phyloP scores from a whole-genome alignment of 2,113 vertebrate species.

The Coracopsis vasa region DNA sequence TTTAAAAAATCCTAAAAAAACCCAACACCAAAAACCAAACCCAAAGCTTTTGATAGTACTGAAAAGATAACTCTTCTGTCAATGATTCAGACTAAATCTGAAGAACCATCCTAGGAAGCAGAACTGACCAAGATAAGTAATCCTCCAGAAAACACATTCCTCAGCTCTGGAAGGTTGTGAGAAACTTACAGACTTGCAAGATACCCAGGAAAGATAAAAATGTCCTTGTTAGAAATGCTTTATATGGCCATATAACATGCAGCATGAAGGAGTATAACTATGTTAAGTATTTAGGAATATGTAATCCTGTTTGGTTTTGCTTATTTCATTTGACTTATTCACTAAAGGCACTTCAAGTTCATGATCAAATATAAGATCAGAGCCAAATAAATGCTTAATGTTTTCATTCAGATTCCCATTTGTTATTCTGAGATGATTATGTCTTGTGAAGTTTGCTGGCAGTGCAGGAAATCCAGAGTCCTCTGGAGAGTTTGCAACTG shows the following conservation, averaged over 20 bases:
- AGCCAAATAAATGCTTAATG: conserved; percentile 57
- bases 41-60: not conserved
- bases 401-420: conserved; percentile 61
- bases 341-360: conserved; percentile 66
- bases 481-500: conserved; percentile 38
- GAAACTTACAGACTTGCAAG: not conserved
- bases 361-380: conserved; percentile 54
- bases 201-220: not conserved
- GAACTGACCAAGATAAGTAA: not conserved
- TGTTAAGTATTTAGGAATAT: not conserved
- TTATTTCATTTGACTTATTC: conserved; percentile 57
- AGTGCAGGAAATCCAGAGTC: conserved; percentile 69
- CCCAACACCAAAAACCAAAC: not conserved
- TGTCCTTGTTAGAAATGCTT: not conserved
- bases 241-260: not conserved
- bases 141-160: not conserved
- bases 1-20: not conserved
- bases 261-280: not conserved
- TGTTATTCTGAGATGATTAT: conserved; percentile 64
- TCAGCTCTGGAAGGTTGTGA: not conserved
- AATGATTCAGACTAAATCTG: not conserved
- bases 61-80: not conserved
- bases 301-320: conserved; percentile 34
- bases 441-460: conserved; percentile 53
- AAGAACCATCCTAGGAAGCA: not conserved